Conservation (phyloP, 1,140 invertebrate genomes). For the Cherax quadricarinatus region DNA sequence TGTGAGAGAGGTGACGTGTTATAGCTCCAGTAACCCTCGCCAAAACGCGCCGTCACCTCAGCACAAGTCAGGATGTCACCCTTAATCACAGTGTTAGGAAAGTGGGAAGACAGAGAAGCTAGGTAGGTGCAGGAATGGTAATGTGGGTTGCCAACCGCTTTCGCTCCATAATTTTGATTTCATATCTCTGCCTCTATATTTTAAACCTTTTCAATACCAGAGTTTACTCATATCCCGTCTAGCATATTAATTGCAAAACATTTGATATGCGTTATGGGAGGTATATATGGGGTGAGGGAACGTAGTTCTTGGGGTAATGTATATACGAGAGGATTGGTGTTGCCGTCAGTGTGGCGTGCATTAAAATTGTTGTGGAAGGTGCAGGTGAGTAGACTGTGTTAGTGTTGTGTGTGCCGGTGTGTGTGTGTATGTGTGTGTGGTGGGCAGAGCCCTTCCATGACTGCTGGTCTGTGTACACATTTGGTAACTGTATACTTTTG, state of each 20-base stretch:
- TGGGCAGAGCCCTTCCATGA: neutral
- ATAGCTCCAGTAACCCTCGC: too few relatives aligned
- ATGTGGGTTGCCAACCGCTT: neutral
- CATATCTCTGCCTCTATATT: too few relatives aligned
- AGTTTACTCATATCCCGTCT: too few relatives aligned
- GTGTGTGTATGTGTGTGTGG: neutral
- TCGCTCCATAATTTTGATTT: neutral
- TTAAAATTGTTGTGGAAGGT: neutral
- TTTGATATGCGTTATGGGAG: too few relatives aligned
- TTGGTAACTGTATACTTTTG: too few relatives aligned
- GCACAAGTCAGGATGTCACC: neutral
- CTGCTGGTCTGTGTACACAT: neutral
- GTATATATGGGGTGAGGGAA: too few relatives aligned
- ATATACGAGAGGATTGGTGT: neutral
- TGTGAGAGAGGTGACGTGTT: too few relatives aligned
- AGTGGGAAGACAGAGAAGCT: neutral
- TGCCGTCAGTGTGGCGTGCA: neutral
- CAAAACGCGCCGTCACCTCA: neutral
- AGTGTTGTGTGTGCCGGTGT: neutral
- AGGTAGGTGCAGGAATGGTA: neutral
- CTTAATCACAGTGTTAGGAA: neutral
- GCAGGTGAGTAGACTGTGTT: neutral
- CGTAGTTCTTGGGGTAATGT: too few relatives aligned
- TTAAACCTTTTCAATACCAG: too few relatives aligned
- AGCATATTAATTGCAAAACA: too few relatives aligned